Base-by-base conservation (phyloP, 2,888 invertebrate species). In the Cephus spinipes region DNA sequence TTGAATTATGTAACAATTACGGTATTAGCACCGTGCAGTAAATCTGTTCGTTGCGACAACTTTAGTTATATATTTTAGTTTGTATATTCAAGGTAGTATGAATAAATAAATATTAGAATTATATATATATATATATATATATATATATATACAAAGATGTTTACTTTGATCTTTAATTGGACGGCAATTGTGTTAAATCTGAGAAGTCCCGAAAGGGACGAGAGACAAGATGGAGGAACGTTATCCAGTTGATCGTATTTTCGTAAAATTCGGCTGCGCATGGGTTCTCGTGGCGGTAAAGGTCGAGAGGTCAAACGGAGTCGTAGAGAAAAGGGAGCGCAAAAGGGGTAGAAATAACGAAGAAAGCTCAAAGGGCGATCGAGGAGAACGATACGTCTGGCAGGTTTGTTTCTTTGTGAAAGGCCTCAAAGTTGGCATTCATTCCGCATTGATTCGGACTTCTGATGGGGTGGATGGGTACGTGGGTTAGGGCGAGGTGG, bases 381-480 rank as follows among this genome's bases (percentile, higher is more conserved):
- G n/a, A 77, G 77, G 74, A 71, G 71, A 32, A 71, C 71, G 71
- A 71, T 31, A 71, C 71, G 73, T 75, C 77, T 75, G 69, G 55
- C 55, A 68, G 30, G 77, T 69, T 69, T 75, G 75, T 77, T 77
- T 77, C 77, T 68, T 77, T 36, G 71, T 77, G 77, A 77, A 75
- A 77, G 74, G 77, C 69, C 40, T 75, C 75, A 36, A 36, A 75
- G 75, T 74, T 75, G 77, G 75, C 77, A 77, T 77, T 77, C 77
- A 77, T 77, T 77, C 77, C 34, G 40, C 77, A 77, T 77, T 77
- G 77, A 77, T 77, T 77, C 33, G 69, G 71, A 77, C 77, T 75
- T 71, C 74, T 77, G 77, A 74, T 77, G 55, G 55, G 55, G 55
- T 23, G 55, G 55, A 55, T 55, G 55, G 55, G 23, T 55, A 55